phyloP scores from a whole-genome alignment of 2,888 invertebrate species.

The Parnassius mnemosyne region DNA sequence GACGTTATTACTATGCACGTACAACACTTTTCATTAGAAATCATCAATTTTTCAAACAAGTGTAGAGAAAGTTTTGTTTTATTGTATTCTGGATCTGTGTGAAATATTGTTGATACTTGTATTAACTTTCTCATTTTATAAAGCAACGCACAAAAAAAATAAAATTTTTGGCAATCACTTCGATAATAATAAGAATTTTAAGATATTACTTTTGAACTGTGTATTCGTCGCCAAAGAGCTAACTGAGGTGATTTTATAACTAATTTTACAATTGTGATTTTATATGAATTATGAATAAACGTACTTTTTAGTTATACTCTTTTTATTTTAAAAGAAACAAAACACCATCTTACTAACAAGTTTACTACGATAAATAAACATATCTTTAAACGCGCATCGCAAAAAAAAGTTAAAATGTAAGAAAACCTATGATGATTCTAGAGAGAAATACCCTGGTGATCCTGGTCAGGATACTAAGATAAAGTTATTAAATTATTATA shows the following conservation, averaged over 20 bases:
- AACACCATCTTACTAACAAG: no score
- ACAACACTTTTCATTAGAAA: neutral
- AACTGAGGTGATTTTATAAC: conserved; percentile 50
- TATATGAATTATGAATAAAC: conserved; percentile 66
- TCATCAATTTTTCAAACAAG: neutral
- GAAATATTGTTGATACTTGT: neutral
- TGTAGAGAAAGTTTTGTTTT: neutral
- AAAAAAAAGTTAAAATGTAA: no score
- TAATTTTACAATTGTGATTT: conserved; percentile 64
- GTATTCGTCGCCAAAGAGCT: conserved; percentile 42
- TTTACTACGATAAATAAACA: no score
- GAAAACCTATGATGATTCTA: no score
- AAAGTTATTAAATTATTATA: no score
- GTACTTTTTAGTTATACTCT: conserved; percentile 45
- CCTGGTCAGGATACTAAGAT: no score
- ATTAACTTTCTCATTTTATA: conserved; percentile 24
- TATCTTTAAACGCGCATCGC: no score
- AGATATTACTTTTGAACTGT: conserved; percentile 34
- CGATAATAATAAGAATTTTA: conserved; percentile 30
- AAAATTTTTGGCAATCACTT: conserved; percentile 27
- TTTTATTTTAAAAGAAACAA: neutral
- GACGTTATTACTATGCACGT: conserved; percentile 22
- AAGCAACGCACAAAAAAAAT: conserved; percentile 47
- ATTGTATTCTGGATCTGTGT: neutral
- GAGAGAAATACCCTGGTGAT: no score